A percentile compares a stretch with the other conserved stretches of the same genome.
These are phyloP conservation scores for Corydoras sp. DNA, from an alignment of 2,113 vertebrate species.

Conservation along the genomic window DNA sequence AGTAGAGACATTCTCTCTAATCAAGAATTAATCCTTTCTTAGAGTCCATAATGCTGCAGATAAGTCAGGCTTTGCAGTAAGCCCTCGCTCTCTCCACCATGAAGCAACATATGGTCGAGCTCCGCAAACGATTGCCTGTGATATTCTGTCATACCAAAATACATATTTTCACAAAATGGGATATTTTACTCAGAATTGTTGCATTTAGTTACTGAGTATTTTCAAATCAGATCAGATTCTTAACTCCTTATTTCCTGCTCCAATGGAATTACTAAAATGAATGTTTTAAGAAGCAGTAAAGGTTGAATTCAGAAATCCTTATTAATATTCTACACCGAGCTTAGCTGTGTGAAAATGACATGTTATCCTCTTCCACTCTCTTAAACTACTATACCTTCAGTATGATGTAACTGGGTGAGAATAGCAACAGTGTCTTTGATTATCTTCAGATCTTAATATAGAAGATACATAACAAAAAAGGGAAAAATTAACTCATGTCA, in stretches of 20 bases:
- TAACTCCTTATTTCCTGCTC: constrained; percentile 16
- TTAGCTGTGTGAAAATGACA: constrained; percentile 30
- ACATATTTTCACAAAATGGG: constrained; percentile 45
- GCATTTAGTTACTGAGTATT: constrained; percentile 30
- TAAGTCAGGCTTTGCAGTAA: constrained; percentile 72
- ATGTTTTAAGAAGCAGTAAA: constrained; percentile 11
- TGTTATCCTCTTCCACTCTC: not conserved
- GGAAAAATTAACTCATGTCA: not conserved
- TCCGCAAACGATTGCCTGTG: constrained; percentile 56
- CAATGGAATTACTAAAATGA: constrained; percentile 15
- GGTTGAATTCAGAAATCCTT: constrained; percentile 29
- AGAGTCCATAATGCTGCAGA: constrained; percentile 69
- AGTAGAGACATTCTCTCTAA: constrained; percentile 69
- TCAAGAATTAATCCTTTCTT: constrained; percentile 79
- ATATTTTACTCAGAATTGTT: constrained; percentile 41
- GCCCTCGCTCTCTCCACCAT: constrained; percentile 55
- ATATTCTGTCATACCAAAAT: constrained; percentile 54
- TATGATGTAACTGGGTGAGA: constrained; percentile 26
- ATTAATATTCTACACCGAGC: constrained; percentile 36
- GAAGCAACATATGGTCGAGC: constrained; percentile 67
- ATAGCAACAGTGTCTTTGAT: not conserved
- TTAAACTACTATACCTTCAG: constrained; percentile 17
- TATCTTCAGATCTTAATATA: not conserved
- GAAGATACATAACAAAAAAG: not conserved
- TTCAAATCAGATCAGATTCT: constrained; percentile 31